phyloP scores from a whole-genome alignment of 2,113 vertebrate species.

The Peromyscus californicus region DNA sequence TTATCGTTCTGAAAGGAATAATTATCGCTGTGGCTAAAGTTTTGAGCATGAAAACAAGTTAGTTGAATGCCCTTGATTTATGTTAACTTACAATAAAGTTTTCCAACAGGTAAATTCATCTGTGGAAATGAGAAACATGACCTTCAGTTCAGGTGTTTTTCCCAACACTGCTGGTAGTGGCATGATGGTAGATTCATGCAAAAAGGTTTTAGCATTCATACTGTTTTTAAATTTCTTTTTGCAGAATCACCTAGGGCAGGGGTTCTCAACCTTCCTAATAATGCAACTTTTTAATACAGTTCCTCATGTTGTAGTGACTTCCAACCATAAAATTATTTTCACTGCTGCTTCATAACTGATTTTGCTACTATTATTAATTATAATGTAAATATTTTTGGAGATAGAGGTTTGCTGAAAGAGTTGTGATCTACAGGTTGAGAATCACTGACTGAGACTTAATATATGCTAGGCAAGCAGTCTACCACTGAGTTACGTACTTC shows the following conservation, averaged over 20 bases:
- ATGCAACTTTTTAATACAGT: background rate
- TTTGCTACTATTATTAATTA: background rate
- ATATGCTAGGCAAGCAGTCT: background rate
- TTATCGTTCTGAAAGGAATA: constrained; percentile 55
- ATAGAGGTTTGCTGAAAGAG: background rate
- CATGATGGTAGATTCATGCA: background rate
- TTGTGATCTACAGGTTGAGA: background rate
- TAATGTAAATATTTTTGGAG: background rate
- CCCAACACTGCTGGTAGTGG: background rate
- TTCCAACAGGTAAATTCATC: background rate
- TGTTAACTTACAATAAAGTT: background rate
- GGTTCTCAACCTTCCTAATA: background rate
- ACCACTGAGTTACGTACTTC: constrained; percentile 19
- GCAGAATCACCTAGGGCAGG: too few relatives aligned
- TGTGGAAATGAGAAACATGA: background rate
- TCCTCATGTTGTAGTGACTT: background rate
- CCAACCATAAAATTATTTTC: background rate
- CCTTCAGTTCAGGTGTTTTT: background rate
- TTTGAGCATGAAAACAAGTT: constrained; percentile 8
- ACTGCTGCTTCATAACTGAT: background rate
- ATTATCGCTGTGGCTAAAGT: background rate
- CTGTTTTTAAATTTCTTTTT: background rate
- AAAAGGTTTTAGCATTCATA: background rate
- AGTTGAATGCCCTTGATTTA: background rate
- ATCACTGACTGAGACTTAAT: background rate